These are phyloP conservation scores for Stegodyphus mimosarum DNA, from an alignment of 1,140 invertebrate species.

Conservation along the genomic window DNA sequence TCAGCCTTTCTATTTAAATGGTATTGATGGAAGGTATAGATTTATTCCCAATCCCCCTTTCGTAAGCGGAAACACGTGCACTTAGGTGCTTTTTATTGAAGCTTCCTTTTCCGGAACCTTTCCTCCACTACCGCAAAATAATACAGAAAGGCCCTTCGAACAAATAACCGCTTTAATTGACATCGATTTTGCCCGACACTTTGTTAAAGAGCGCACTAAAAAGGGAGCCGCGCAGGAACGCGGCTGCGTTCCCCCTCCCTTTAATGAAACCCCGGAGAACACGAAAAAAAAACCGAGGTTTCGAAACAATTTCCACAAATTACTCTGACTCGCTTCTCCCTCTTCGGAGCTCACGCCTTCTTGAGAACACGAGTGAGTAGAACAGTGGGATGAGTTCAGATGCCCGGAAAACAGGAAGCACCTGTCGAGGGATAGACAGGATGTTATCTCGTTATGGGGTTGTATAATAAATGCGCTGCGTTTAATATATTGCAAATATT, in stretches of 20 bases:
- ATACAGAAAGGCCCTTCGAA: not conserved
- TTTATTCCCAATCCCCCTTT: no score
- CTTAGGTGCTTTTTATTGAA: not conserved
- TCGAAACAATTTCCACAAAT: no score
- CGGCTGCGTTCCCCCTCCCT: no score
- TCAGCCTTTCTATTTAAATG: no score
- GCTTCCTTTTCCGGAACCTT: not conserved
- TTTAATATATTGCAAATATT: no score
- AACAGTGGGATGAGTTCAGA: not conserved
- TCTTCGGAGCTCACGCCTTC: not conserved
- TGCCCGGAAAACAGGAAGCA: not conserved
- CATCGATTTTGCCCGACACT: constrained; percentile 5
- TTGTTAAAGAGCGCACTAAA: not conserved
- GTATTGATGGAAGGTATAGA: no score
- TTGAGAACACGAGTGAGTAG: not conserved
- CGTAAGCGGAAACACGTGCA: no score
- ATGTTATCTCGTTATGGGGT: not conserved
- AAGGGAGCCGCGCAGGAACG: not conserved
- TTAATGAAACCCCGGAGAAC: not conserved
- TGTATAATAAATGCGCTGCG: no score
- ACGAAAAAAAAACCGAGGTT: not conserved
- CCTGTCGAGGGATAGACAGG: not conserved
- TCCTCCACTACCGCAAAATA: not conserved
- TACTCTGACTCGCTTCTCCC: no score
- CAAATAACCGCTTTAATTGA: constrained; percentile 19